Conservation (phyloP, 1,140 invertebrate species). For the Acromyrmex charruanus region DNA sequence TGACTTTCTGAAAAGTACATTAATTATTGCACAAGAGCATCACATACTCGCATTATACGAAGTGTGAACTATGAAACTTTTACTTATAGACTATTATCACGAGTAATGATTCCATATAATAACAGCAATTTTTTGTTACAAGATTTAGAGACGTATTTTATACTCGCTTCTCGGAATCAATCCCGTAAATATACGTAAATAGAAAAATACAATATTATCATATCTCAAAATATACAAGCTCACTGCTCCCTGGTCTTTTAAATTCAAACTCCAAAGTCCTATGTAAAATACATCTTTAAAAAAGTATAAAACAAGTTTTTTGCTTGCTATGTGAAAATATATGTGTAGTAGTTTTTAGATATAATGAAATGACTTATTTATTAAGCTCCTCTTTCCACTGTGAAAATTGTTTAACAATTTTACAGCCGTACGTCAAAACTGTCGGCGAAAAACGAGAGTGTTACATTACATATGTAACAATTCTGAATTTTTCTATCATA, state of each 20-base stretch:
- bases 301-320: slow-evolving; percentile 80
- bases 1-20: slow-evolving; percentile 60
- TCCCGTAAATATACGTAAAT: slow-evolving; percentile 38
- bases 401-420: slow-evolving; percentile 44
- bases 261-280: slow-evolving; percentile 70
- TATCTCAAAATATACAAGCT: slow-evolving; percentile 68
- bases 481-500: neutral
- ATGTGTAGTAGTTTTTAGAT: slow-evolving; percentile 66
- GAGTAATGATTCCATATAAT: slow-evolving; percentile 28
- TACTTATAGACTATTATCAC: slow-evolving; percentile 51
- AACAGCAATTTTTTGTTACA: neutral
- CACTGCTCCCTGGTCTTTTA: slow-evolving; percentile 62
- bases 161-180: slow-evolving; percentile 28
- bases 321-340: slow-evolving; percentile 75
- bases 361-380: slow-evolving; percentile 60
- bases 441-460: neutral
- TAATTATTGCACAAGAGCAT: slow-evolving; percentile 65
- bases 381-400: slow-evolving; percentile 58
- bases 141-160: neutral
- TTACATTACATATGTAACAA: slow-evolving; percentile 18
- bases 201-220: slow-evolving; percentile 71
- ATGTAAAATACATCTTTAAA: slow-evolving; percentile 79
- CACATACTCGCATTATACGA: slow-evolving; percentile 49
- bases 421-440: neutral
- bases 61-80: slow-evolving; percentile 54